Evolutionary conservation across 1,140 invertebrate species (phyloP).

Genomic region (Achatina immaculata): DNA sequence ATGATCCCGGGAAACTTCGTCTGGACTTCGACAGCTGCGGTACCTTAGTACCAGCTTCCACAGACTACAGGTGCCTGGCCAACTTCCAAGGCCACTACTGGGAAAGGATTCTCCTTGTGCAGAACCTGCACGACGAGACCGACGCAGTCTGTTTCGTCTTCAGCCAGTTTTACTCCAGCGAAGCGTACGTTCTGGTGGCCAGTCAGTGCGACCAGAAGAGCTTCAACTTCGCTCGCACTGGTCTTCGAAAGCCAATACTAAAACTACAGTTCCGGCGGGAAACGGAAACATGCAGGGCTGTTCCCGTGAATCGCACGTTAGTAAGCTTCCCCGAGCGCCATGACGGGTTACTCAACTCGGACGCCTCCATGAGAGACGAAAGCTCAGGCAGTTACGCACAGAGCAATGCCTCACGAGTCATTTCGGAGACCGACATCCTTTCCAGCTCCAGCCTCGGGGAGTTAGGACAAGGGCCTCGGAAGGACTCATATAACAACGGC

Average conservation of each 20-base stretch:
- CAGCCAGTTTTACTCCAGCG: slow-evolving; percentile 43
- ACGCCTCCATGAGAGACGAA: neutral
- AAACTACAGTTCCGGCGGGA: slow-evolving; percentile 38
- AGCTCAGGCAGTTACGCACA: neutral
- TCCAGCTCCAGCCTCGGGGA: neutral
- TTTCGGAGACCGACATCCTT: neutral
- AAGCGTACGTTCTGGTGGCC: slow-evolving; percentile 45
- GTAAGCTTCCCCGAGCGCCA: neutral
- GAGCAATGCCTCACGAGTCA: neutral
- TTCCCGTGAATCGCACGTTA: slow-evolving; percentile 16
- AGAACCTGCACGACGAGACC: slow-evolving; percentile 39
- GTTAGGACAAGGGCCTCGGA: neutral
- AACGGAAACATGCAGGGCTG: slow-evolving; percentile 41
- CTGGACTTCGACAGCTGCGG: slow-evolving; percentile 46
- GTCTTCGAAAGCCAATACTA: slow-evolving; percentile 40
- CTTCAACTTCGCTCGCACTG: slow-evolving; percentile 45
- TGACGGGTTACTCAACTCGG: neutral
- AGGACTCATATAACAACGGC: neutral
- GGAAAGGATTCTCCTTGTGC: slow-evolving; percentile 52
- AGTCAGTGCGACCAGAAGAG: slow-evolving; percentile 52
- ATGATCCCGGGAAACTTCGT: slow-evolving; percentile 42
- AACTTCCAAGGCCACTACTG: slow-evolving; percentile 50
- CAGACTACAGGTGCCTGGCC: slow-evolving; percentile 50
- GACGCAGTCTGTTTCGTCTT: slow-evolving; percentile 49
- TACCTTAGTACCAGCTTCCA: neutral